A percentile compares a stretch with the other conserved stretches of the same genome.
These are phyloP conservation scores for Beroe ovata DNA, from an alignment of 37 sponge, comb jelly and placozoan genomes.

Conservation along the genomic window DNA sequence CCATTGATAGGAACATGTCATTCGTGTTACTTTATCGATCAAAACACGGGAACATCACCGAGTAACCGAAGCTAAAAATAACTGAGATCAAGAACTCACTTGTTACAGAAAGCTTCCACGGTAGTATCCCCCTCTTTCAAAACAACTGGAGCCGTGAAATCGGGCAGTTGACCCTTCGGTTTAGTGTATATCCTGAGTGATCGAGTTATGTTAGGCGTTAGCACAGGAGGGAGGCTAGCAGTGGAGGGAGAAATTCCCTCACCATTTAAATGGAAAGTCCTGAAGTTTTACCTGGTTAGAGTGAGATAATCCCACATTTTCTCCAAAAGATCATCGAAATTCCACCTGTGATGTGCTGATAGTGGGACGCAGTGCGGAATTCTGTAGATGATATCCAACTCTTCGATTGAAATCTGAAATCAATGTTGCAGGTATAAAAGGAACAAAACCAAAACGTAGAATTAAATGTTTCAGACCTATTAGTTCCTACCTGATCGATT, in stretches of 20 bases:
- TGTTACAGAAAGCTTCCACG: conserved; percentile 93
- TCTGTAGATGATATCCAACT: conserved; percentile 95
- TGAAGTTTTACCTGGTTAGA: conserved; percentile 78
- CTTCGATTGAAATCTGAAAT: conserved; percentile 71
- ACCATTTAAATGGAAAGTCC: too few species aligned
- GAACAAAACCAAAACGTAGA: too few species aligned
- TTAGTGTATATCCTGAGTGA: conserved; percentile 86
- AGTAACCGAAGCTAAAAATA: too few species aligned
- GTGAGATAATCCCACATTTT: conserved; percentile 95
- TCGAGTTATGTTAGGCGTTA: too few species aligned
- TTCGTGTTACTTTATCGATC: too few species aligned
- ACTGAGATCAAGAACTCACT: too few species aligned
- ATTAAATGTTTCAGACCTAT: too few species aligned
- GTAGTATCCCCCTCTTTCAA: conserved; percentile 70
- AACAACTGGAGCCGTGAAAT: conserved; percentile 92
- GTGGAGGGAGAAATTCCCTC: too few species aligned
- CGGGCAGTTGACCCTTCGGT: conserved; percentile 98
- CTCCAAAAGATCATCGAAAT: conserved; percentile 97
- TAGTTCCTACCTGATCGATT: conserved; percentile 99
- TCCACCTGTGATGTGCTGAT: conserved; percentile 99
- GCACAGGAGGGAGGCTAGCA: too few species aligned
- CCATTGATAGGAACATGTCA: too few species aligned
- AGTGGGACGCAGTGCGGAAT: conserved; percentile 98
- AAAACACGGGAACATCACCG: too few species aligned
- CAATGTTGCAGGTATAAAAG: not conserved